Evolutionary conservation across 2,797 vertebrate species (phyloP), one percentile per base, ranked within the genome.

Genomic region (Valencia hispanica): DNA sequence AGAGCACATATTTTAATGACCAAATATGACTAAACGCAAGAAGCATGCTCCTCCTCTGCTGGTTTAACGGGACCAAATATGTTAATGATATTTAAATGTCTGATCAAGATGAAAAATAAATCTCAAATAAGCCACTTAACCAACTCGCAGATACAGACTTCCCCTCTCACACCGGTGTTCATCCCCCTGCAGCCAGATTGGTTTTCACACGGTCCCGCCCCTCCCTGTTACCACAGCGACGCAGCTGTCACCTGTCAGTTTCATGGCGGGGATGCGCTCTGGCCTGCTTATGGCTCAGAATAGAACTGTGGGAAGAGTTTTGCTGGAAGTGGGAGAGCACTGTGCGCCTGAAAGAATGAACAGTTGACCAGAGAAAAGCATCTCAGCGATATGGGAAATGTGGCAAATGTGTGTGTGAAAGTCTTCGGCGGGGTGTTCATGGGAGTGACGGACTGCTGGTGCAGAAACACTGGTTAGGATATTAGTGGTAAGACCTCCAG

Each of bases 171-270:
- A 83, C 85, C 88, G 79, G 85, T 43, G 41, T 80, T 83, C 45
- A 73, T 83, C 88, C 72, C 39, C 83, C 91, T 82, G 88, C 86
- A 87, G 85, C 87, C 91, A 92, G 89, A 91, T 94, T 94, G 90
- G 89, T 88, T 94, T 95, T 92, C 93, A 89, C 90, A 92, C 92
- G 59, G 82, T 92, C 87, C 78, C 68, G 27, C 86, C 89, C 85
- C 91, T 90, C 93, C 93, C 91, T 88, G 88, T 88, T 85, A 84
- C 94, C 92, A 88, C 77, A 72, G 92, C 84, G 88, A 92, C 79
- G 81, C 94, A 95, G 94, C 94, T 95, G 94, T 94, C 94, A 94
- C 93, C 93, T 95, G 94, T 95, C 95, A 93, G 78, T 95, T 93
- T 81, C 85, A 39, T 78, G 76, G 88, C 74, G 59, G 88, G 89